phyloP scores from a whole-genome alignment of 2,113 vertebrate species.

The Prolemur simus region DNA sequence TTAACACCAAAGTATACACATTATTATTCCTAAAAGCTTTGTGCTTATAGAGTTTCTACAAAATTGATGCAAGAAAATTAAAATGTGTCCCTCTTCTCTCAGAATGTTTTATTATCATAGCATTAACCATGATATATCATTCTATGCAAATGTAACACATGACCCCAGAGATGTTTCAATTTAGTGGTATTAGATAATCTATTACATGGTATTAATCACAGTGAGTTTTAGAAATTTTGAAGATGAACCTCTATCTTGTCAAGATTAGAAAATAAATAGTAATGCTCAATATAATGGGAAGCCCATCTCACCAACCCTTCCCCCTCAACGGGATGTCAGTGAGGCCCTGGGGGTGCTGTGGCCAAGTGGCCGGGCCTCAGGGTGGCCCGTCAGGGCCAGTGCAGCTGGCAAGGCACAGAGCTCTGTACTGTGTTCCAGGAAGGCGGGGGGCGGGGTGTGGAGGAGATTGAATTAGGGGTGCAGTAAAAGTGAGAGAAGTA shows the following conservation, averaged over 20 bases:
- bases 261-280: not conserved
- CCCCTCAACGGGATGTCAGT: not conserved
- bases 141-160: not conserved
- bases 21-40: constrained; percentile 23
- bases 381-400: not conserved
- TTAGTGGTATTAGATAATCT: not conserved
- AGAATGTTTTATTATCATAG: not conserved
- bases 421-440: not conserved
- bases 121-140: not conserved
- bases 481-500: not conserved
- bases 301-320: not conserved
- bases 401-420: not conserved
- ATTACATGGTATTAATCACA: not conserved
- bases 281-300: not conserved
- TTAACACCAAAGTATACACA: not conserved
- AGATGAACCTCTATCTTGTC: not conserved
- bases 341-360: not conserved
- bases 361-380: not conserved
- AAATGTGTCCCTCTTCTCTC: not conserved
- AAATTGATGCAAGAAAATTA: not conserved
- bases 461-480: not conserved
- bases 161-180: not conserved
- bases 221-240: not conserved
- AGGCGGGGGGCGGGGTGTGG: no score
- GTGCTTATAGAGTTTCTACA: not conserved